phyloP scores from a whole-genome alignment of 1,140 invertebrate genomes.

The Pygmarrhopalites habei region DNA sequence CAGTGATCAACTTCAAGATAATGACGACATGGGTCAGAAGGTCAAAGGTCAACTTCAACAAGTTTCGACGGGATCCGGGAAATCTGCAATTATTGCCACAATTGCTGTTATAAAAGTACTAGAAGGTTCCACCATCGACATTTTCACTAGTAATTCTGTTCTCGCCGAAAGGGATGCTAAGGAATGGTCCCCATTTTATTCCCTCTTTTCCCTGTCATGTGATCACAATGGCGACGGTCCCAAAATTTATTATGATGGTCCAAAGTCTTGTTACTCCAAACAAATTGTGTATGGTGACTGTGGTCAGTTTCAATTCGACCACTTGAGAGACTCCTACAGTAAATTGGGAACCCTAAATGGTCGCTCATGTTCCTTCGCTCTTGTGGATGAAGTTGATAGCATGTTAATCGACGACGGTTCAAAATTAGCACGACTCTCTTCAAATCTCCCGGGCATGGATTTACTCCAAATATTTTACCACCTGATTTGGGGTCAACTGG shows the following conservation, averaged over 20 bases:
- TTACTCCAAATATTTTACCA: constrained; percentile 20
- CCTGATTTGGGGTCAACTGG: constrained; percentile 18
- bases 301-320: constrained; percentile 23
- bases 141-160: constrained; percentile 16
- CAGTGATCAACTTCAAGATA: neutral
- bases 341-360: constrained; percentile 4
- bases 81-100: constrained; percentile 16
- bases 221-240: constrained; percentile 4
- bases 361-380: neutral
- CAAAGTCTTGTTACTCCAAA: constrained; percentile 16
- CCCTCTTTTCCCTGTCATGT: constrained; percentile 9
- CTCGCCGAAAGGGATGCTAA: constrained; percentile 25
- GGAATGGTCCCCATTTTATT: constrained; percentile 1
- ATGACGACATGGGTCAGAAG: neutral
- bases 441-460: constrained; percentile 23
- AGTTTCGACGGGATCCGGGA: constrained; percentile 23
- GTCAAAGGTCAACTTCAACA: neutral
- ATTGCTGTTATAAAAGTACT: constrained; percentile 15
- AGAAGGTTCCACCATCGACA: neutral
- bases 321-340: constrained; percentile 19
- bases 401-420: constrained; percentile 27
- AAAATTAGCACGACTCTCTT: constrained; percentile 4
- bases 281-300: constrained; percentile 27
- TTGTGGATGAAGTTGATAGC: constrained; percentile 29
- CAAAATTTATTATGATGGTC: neutral